Conservation (phyloP, 2,113 vertebrate genomes). For the Bagarius yarrelli region DNA sequence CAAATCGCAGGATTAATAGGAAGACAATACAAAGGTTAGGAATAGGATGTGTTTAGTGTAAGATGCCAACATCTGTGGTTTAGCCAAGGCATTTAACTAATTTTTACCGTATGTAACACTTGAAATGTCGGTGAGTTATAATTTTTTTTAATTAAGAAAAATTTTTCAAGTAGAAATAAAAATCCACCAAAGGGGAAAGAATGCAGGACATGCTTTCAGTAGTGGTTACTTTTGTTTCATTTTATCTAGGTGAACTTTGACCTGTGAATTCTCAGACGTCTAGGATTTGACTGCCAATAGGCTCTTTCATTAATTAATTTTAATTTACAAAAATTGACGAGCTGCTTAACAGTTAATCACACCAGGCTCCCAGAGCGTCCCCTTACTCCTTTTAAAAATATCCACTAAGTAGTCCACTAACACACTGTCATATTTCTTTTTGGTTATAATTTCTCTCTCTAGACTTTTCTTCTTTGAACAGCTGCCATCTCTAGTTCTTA, state of each 20-base stretch:
- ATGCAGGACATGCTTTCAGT: not conserved
- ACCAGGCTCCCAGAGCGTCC: too few relatives aligned
- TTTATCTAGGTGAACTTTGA: conserved; percentile 11
- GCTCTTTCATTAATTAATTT: not conserved
- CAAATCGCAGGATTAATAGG: too few relatives aligned
- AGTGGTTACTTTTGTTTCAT: not conserved
- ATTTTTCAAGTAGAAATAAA: not conserved
- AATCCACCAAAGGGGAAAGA: not conserved
- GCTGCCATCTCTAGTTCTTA: not conserved
- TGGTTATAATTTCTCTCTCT: not conserved
- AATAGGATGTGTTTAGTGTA: too few relatives aligned
- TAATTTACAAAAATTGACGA: not conserved
- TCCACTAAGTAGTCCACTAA: not conserved
- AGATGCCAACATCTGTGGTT: not conserved
- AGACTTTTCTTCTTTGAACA: too few relatives aligned
- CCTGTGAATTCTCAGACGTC: conserved; percentile 7
- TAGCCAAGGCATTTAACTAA: not conserved
- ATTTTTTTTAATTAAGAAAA: not conserved
- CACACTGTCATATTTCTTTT: not conserved
- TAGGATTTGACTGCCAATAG: not conserved
- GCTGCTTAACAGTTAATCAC: not conserved
- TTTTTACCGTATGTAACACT: not conserved
- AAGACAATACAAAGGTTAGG: too few relatives aligned
- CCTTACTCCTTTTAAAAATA: not conserved
- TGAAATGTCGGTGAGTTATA: not conserved